A percentile compares a stretch with the other conserved stretches of the same genome.
These are phyloP conservation scores for Helicoverpa armigera DNA, from an alignment of 1,140 invertebrate species.

Conservation along the genomic window DNA sequence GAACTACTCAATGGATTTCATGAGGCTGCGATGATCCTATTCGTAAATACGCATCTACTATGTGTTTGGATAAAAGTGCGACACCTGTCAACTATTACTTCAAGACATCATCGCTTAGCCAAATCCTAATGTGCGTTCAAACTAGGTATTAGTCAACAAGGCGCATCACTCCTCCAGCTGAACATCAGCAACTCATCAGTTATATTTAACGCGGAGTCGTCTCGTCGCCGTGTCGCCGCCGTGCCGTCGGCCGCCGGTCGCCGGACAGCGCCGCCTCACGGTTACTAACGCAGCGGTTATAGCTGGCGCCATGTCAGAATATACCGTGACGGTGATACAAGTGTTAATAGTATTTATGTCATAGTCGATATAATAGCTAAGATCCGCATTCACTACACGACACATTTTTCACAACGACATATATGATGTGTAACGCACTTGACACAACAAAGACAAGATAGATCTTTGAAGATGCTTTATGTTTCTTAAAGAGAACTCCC, in stretches of 20 bases:
- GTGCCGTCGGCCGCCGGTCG: slow-evolving; percentile 34
- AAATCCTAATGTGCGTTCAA: neutral
- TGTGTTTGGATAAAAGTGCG: neutral
- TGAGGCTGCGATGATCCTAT: too few relatives aligned
- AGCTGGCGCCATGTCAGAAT: slow-evolving; percentile 41
- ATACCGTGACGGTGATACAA: slow-evolving; percentile 24
- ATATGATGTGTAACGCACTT: neutral
- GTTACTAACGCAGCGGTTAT: slow-evolving; percentile 30
- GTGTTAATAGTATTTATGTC: slow-evolving; percentile 42
- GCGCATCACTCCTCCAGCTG: neutral
- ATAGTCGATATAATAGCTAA: slow-evolving; percentile 30
- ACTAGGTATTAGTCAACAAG: slow-evolving; percentile 28
- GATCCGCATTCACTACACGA: slow-evolving; percentile 2
- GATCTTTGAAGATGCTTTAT: too few relatives aligned
- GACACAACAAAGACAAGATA: too few relatives aligned
- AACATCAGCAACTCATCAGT: slow-evolving; percentile 40
- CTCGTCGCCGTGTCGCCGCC: slow-evolving; percentile 37
- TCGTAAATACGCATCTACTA: too few relatives aligned
- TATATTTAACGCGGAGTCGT: slow-evolving; percentile 37
- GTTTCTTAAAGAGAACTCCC: neutral
- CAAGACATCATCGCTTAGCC: neutral
- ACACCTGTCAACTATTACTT: slow-evolving; percentile 5
- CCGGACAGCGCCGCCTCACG: slow-evolving; percentile 35
- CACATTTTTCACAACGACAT: neutral
- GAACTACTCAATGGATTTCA: too few relatives aligned